phyloP scores from a whole-genome alignment of 2,797 vertebrate genomes.

The Echeneis naucrates region DNA sequence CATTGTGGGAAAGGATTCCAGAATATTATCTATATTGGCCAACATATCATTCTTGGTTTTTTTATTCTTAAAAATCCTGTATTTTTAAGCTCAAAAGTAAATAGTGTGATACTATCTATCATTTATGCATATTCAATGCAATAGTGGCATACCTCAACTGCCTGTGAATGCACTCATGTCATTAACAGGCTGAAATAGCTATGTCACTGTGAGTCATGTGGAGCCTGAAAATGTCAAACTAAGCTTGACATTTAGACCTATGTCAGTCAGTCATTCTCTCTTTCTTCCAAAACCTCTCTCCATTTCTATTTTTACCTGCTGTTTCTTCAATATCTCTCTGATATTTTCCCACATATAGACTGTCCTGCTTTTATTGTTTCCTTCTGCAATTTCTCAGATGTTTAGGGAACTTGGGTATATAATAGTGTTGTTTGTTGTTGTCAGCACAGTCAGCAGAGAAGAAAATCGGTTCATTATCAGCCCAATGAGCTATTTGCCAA shows the following conservation, averaged over 20 bases:
- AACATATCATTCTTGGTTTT: too few relatives aligned
- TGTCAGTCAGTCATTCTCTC: conserved; percentile 35
- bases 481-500: too few relatives aligned
- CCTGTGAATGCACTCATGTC: conserved; percentile 37
- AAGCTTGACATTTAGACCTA: conserved; percentile 59
- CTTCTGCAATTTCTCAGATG: too few relatives aligned
- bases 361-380: background rate
- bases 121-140: conserved; percentile 19
- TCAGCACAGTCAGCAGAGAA: too few relatives aligned
- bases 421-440: too few relatives aligned
- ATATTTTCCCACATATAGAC: conserved; percentile 8
- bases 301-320: conserved; percentile 9
- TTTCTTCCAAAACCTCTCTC: conserved; percentile 13
- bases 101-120: conserved; percentile 2
- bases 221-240: conserved; percentile 71
- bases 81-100: too few relatives aligned
- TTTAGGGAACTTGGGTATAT: too few relatives aligned
- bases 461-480: too few relatives aligned
- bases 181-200: conserved; percentile 52
- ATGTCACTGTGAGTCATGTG: conserved; percentile 57
- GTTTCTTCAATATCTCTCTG: background rate
- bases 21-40: too few relatives aligned
- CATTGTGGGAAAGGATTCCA: too few relatives aligned
- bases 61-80: too few relatives aligned
- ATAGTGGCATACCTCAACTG: conserved; percentile 27